A percentile compares a stretch with the other conserved stretches of the same genome.
phyloP scores from a whole-genome alignment of 2,888 invertebrate genomes.

The Tipula confusa region DNA sequence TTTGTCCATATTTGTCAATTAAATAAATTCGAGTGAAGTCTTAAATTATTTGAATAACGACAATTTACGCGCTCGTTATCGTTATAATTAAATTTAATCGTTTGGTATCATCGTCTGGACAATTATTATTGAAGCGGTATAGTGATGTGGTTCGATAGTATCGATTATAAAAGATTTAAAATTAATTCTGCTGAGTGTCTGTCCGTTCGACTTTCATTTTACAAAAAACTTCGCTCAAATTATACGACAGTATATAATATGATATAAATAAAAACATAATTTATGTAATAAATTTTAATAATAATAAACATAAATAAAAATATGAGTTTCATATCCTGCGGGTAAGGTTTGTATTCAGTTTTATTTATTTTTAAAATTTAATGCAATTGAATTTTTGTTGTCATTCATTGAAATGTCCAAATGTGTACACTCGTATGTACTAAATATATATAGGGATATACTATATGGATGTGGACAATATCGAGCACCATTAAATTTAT shows the following conservation, averaged over 20 bases:
- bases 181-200: neutral
- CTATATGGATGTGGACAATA: neutral
- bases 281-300: neutral
- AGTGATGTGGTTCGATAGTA: neutral
- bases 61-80: neutral
- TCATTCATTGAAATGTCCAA: neutral
- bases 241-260: no score
- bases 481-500: neutral
- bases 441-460: neutral
- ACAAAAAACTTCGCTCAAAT: neutral
- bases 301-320: neutral
- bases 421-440: neutral
- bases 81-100: neutral
- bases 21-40: neutral
- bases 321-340: neutral
- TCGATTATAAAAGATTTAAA: neutral
- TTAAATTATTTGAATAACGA: neutral
- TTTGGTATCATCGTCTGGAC: neutral
- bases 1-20: neutral
- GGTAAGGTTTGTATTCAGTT: neutral
- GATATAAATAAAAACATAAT: neutral
- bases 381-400: neutral
- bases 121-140: neutral
- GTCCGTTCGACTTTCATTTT: neutral
- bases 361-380: neutral